Percentiles rank a stretch among this genome's conserved stretches.
Conservation (phyloP, 2,797 vertebrate species). For the Alcedo atthis region DNA sequence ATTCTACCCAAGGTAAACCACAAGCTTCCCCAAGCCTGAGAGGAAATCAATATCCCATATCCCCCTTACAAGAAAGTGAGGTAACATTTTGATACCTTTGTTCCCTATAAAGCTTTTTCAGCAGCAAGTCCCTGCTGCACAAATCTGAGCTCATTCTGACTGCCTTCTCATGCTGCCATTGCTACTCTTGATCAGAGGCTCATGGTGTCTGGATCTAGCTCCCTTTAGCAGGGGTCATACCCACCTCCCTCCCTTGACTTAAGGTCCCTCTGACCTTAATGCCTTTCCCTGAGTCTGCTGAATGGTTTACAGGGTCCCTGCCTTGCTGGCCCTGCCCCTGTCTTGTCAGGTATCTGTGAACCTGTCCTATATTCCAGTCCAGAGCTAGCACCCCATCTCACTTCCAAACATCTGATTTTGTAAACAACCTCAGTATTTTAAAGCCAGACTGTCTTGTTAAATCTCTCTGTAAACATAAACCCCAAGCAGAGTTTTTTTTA, state of each 20-base stretch:
- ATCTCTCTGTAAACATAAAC: slow-evolving; percentile 45
- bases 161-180: background rate
- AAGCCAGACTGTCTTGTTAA: slow-evolving; percentile 5
- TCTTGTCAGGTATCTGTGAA: background rate
- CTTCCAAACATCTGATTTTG: slow-evolving; percentile 28
- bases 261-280: background rate
- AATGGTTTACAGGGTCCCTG: background rate
- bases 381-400: background rate
- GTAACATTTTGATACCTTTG: slow-evolving; percentile 1
- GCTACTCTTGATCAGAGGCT: background rate
- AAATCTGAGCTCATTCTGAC: background rate
- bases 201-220: background rate
- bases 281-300: background rate
- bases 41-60: slow-evolving; percentile 40
- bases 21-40: background rate
- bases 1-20: slow-evolving; percentile 11
- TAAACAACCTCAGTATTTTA: background rate
- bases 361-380: background rate
- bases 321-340: background rate
- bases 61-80: background rate
- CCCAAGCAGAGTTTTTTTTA: slow-evolving; percentile 4
- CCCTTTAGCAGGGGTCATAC: background rate
- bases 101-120: slow-evolving; percentile 5
- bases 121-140: background rate
- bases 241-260: background rate